Evolutionary conservation across 2,888 invertebrate genomes (phyloP).

Genomic region (Geotrupes spiniger): DNA sequence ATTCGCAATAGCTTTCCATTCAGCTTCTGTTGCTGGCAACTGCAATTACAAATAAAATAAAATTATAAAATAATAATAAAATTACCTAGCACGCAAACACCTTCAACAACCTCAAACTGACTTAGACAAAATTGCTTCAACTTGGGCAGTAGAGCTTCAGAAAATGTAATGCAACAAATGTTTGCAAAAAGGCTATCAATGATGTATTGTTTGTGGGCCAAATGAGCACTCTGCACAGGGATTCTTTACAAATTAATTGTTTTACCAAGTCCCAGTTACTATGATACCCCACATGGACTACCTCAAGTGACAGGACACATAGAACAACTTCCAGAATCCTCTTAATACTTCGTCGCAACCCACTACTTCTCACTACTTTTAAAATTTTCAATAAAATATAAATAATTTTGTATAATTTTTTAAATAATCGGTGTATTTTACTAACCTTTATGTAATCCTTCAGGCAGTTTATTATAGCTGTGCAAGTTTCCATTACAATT

Average conservation of each 20-base stretch:
- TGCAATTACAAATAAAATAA: constrained; percentile 14
- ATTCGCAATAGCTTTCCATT: constrained; percentile 18
- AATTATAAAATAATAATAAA: constrained; percentile 14
- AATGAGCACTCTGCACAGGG: constrained; percentile 48
- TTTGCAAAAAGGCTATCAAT: constrained; percentile 46
- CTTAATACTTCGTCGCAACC: too few species aligned
- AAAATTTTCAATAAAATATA: constrained; percentile 2
- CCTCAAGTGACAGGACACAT: not conserved
- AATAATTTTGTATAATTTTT: not conserved
- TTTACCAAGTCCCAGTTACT: not conserved
- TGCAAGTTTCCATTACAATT: too few species aligned
- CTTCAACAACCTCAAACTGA: constrained; percentile 38
- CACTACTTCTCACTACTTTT: constrained; percentile 1
- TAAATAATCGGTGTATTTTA: constrained; percentile 2
- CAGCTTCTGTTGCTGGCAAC: constrained; percentile 22
- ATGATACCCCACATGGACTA: constrained; percentile 7
- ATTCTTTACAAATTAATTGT: constrained; percentile 39
- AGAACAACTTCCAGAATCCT: not conserved
- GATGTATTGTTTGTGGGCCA: constrained; percentile 51
- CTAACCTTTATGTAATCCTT: constrained; percentile 24
- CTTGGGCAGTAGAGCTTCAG: constrained; percentile 49
- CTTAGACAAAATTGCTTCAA: constrained; percentile 47
- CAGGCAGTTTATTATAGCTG: too few species aligned
- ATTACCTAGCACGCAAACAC: constrained; percentile 14
- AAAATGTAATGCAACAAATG: constrained; percentile 50